Evolutionary conservation across 2,797 vertebrate genomes (phyloP).

Genomic region (Gallinago solitaria): DNA sequence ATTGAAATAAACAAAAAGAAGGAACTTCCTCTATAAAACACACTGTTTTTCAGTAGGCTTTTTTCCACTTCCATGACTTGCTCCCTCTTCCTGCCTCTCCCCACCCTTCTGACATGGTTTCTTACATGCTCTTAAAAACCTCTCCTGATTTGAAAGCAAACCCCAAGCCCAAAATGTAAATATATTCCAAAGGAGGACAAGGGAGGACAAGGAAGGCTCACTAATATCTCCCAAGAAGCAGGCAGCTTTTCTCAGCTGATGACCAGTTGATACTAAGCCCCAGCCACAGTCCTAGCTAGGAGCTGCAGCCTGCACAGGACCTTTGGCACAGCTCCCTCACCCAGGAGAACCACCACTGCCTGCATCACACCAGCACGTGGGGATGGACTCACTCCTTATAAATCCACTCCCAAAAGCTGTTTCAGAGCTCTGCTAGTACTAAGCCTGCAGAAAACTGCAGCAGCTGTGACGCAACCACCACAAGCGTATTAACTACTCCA

Average conservation of each 20-base stretch:
- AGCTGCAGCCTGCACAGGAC: not conserved
- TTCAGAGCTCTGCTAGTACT: not conserved
- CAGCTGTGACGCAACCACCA: not conserved
- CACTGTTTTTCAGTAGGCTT: not conserved
- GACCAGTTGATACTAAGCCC: not conserved
- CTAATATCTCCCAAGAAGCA: not conserved
- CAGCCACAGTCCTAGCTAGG: not conserved
- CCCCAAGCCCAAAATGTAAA: not conserved
- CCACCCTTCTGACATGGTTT: not conserved
- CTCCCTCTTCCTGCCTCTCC: not conserved
- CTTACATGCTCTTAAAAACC: not conserved
- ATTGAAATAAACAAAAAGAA: not conserved
- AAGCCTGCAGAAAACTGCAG: not conserved
- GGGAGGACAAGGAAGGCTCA: not conserved
- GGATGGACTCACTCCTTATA: not conserved
- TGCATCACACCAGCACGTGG: not conserved
- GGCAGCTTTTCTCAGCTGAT: not conserved
- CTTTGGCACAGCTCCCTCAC: not conserved
- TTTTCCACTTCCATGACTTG: not conserved
- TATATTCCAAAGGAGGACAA: not conserved
- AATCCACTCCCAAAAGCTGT: not conserved
- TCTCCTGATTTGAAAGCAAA: not conserved
- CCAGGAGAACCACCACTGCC: not conserved
- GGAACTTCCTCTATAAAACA: fast-evolving
- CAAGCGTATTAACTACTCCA: fast-evolving